Base-by-base conservation (phyloP, 2,888 invertebrate genomes). In the Anorthoa munda region DNA sequence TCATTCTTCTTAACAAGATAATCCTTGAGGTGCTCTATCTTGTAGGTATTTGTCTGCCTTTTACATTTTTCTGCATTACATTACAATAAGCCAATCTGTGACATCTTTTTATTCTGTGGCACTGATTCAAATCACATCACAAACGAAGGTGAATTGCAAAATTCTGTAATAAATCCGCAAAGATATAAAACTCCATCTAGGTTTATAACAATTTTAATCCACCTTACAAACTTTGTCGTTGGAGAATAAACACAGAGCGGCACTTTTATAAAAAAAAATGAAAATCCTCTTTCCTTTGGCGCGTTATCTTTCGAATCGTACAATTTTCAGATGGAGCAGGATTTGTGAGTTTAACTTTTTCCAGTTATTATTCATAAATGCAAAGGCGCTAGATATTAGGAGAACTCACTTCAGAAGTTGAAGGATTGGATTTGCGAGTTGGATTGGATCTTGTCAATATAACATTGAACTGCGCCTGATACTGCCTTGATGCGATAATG, bases 301-400 rank as follows among this genome's bases (percentile, higher is more conserved):
- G 89, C 90, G 92, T 92, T 94, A 94, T 93, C 93, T 93, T 92
- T 90, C 87, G 86, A 94, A 94, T 93, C 92, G 90, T 92, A 93
- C 93, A 93, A 94, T 94, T 94, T 94, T 94, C 92, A 92, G 92
- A 92, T 91, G 89, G 87, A 91, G 92, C 87, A 89, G 94, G 93
- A 93, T 95, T 95, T 92, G 90, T 88, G 91, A 93, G 92, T 94
- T 93, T 89, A 95, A 95, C 93, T 95, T 95, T 94, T 92, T 92
- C 91, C 90, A 92, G 92, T 94, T 95, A 95, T 94, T 95, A 95
- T 95, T 95, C 95, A 95, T 95, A 93, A 95, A 95, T 95, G 94
- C 95, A 94, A 95, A 95, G 92, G 92, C 93, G 90, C 87, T 88
- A 91, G 93, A 93, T 94, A 94, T 94, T 92, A 93, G 93, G 89